Evolutionary conservation across 2,113 vertebrate species (phyloP).

Genomic region (Sclerurus mexicanus): DNA sequence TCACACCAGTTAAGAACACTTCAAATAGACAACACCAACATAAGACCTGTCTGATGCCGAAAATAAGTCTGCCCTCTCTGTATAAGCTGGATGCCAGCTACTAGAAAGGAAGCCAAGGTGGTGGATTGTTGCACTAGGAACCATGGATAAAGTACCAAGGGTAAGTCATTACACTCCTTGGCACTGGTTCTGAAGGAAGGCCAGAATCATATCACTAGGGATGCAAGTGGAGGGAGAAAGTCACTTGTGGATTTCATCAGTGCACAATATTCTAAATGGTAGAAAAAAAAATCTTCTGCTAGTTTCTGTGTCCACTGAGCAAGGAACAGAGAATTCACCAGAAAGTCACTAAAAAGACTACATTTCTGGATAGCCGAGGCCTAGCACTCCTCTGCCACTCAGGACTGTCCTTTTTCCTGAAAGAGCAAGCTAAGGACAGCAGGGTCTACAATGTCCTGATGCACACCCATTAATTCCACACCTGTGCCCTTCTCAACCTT

Average conservation of each 20-base stretch:
- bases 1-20: background rate
- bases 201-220: too few species aligned
- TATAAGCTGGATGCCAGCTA: background rate
- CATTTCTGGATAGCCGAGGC: background rate
- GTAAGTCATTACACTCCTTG: background rate
- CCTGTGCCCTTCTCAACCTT: background rate
- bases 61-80: background rate
- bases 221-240: background rate
- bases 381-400: background rate
- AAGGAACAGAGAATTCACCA: background rate
- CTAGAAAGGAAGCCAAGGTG: background rate
- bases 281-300: background rate
- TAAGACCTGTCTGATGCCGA: background rate
- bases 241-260: background rate
- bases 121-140: background rate
- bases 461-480: background rate
- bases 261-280: background rate
- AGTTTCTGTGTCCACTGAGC: background rate
- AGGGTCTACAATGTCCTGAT: background rate
- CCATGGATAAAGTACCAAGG: background rate
- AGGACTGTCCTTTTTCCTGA: background rate
- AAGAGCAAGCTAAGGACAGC: background rate
- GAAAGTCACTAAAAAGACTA: background rate
- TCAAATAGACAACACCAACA: background rate
- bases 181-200: background rate